Percentiles rank a stretch among this genome's conserved stretches.
Evolutionary conservation across 2,888 invertebrate genomes (phyloP).

Genomic region (Abscondita cerata): DNA sequence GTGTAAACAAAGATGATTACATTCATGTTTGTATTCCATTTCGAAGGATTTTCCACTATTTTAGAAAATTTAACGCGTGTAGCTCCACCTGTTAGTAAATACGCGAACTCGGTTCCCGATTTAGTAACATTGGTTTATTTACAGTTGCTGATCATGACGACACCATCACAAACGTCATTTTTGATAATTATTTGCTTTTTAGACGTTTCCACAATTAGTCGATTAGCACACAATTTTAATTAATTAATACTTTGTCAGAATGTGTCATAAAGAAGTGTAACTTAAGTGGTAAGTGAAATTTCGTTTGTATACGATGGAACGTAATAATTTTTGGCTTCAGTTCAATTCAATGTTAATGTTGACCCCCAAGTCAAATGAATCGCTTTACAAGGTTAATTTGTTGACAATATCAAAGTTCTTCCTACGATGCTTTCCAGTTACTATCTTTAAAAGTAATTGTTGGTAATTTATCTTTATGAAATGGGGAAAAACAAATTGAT

Average conservation of each 20-base stretch:
- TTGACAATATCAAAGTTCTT: conserved; percentile 51
- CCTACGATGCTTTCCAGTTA: conserved; percentile 32
- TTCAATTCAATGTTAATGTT: conserved; percentile 27
- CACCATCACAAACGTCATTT: conserved; percentile 26
- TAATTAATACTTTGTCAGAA: conserved; percentile 16
- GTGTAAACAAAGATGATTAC: no score
- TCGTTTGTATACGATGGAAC: conserved; percentile 1
- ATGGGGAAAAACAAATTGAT: conserved; percentile 29
- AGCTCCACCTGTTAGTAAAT: no score
- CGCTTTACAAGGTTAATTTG: conserved; percentile 53
- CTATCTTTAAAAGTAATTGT: conserved; percentile 16
- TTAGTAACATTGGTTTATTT: neutral
- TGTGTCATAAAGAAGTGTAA: conserved; percentile 19
- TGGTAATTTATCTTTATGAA: conserved; percentile 11
- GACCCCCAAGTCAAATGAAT: conserved; percentile 52
- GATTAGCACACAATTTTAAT: conserved; percentile 15
- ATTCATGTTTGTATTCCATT: no score
- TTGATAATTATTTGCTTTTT: conserved; percentile 15
- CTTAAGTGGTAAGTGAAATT: conserved; percentile 10
- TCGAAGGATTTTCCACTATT: no score
- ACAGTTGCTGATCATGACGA: neutral
- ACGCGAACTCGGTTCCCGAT: neutral
- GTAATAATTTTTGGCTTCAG: conserved; percentile 26
- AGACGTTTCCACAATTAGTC: no score
- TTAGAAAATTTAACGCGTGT: no score